Evolutionary conservation across 2,888 invertebrate genomes (phyloP).

Genomic region (Trichogramma evanescens): DNA sequence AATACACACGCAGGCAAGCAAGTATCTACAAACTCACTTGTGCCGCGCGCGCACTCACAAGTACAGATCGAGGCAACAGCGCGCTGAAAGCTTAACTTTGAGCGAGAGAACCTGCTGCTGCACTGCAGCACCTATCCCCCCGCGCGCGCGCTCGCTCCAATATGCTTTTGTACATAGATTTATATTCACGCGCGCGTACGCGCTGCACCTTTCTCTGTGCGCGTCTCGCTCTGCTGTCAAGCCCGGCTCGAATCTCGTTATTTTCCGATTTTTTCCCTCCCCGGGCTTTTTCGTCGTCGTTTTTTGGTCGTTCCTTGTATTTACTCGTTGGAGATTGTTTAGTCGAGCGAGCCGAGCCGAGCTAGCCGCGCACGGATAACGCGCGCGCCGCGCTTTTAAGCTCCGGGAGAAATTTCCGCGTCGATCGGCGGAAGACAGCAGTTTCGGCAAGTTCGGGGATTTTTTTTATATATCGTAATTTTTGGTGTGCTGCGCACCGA

Average conservation of each 20-base stretch:
- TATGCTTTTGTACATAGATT: background rate
- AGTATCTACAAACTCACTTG: background rate
- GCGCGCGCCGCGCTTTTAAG: background rate
- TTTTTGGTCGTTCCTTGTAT: background rate
- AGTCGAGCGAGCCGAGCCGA: background rate
- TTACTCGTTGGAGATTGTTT: constrained; percentile 4
- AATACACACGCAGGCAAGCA: background rate
- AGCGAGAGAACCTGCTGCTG: background rate
- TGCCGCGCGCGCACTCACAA: constrained; percentile 21
- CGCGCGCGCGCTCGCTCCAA: background rate
- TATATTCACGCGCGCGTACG: background rate
- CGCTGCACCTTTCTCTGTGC: background rate
- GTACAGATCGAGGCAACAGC: background rate
- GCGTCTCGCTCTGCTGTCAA: background rate
- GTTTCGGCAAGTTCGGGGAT: no score
- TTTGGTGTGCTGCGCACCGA: no score
- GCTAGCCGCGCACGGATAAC: background rate
- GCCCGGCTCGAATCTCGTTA: background rate
- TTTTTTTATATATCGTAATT: no score
- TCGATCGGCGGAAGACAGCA: no score
- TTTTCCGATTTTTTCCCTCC: background rate
- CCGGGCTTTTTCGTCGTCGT: background rate
- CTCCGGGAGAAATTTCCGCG: no score
- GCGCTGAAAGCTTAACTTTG: background rate
- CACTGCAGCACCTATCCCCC: background rate